Base-by-base conservation (phyloP, 2,888 invertebrate genomes). In the Tenthredo amoena region DNA sequence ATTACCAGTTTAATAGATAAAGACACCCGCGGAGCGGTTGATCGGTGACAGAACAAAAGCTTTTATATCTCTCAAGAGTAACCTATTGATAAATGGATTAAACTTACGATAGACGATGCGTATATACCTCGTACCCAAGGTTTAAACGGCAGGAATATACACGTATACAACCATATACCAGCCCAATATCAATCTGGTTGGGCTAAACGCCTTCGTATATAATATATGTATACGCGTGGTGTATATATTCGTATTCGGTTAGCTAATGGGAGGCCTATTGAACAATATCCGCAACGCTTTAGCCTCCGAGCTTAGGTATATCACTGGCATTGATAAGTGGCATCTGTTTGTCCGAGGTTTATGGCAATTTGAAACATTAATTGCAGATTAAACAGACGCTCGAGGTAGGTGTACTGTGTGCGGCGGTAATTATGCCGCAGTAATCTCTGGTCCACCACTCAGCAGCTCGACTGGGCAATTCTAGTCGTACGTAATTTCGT, bases 291-390 rank as follows among this genome's bases (percentile, higher is more conserved):
- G 83, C 21, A 71, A 83, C 83, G 83, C 83, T 83, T 83, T 68
- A 58, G 68, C 71, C 10, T 31, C 34, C n/a, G 31, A 50, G 68
- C 62, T 76, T 86, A 89, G 88, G 89, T 91, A 81, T 81, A 81
- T 81, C 90, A 90, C 91, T 89, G 88, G 89, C 90, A 89, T 89
- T 91, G 90, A 91, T 90, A 91, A 92, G 91, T 92, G 91, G 90
- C 90, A 90, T 91, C 90, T 91, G 91, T 90, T 91, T 90, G 85
- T 71, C 82, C 65, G 87, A 84, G 89, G 90, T 90, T 91, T 89
- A 90, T 90, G 92, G 91, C 92, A 92, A 92, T 92, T 92, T 91
- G 92, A 92, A 92, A 92, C 92, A 92, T 92, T 92, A 92, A 92
- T 92, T 92, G 92, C 92, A 91, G 92, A 92, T 92, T 93, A 92